A percentile compares a stretch with the other conserved stretches of the same genome.
Conservation (phyloP, 1,140 invertebrate genomes). For the Pseudomyrmex cubaensis region DNA sequence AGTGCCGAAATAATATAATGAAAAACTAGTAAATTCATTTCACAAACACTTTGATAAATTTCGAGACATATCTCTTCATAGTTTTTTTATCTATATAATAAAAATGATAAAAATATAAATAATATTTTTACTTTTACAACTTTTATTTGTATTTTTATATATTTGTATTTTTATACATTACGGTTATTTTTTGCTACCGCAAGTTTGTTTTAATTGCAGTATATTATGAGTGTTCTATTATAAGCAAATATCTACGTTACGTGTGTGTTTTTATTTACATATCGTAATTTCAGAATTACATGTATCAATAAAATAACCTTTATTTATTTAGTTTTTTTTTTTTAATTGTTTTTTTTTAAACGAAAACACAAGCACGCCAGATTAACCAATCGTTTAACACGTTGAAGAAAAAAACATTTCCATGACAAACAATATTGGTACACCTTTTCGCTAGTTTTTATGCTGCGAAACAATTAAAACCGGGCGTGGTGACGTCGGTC, state of each 20-base stretch:
- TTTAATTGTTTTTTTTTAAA: neutral
- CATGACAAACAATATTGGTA: conserved; percentile 18
- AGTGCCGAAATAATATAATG: too few relatives aligned
- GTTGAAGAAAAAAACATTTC: conserved; percentile 35
- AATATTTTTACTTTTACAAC: too few relatives aligned
- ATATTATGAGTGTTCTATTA: neutral
- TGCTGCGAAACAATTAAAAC: conserved; percentile 48
- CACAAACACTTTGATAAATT: too few relatives aligned
- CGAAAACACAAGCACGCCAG: neutral
- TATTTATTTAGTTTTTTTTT: neutral
- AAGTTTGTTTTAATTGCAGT: neutral
- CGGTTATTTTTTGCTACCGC: neutral
- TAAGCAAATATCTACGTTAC: neutral
- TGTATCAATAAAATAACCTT: neutral
- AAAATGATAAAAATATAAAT: too few relatives aligned
- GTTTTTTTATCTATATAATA: too few relatives aligned
- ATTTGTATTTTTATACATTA: conserved; percentile 5
- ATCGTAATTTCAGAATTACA: conserved; percentile 7
- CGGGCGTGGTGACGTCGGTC: conserved; percentile 11
- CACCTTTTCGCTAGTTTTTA: conserved; percentile 12
- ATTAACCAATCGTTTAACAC: conserved; percentile 42
- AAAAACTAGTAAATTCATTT: too few relatives aligned
- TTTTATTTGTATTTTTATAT: too few relatives aligned
- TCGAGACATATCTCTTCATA: too few relatives aligned
- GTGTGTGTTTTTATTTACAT: neutral